A percentile compares a stretch with the other conserved stretches of the same genome.
Evolutionary conservation across 2,797 vertebrate species (phyloP).

Genomic region (Pseudomugil gertrudae): DNA sequence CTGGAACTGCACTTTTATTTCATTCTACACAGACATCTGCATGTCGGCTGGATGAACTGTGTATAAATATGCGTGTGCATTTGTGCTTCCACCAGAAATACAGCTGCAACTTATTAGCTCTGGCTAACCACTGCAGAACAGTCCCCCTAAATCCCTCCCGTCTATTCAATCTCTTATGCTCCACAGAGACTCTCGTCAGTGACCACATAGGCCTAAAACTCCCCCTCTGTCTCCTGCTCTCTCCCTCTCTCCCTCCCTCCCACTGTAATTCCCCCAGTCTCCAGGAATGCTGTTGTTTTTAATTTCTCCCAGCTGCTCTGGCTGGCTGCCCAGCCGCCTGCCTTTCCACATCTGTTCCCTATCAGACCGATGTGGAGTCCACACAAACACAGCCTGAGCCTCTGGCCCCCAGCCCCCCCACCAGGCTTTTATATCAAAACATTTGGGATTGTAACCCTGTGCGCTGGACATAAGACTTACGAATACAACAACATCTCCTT

Average conservation of each 20-base stretch:
- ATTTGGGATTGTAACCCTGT: constrained; percentile 82
- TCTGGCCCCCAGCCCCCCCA: constrained; percentile 70
- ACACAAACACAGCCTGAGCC: constrained; percentile 83
- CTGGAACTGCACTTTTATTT: constrained; percentile 36
- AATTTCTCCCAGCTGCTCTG: constrained; percentile 90
- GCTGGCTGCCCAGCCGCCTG: constrained; percentile 87
- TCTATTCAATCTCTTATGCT: constrained; percentile 66
- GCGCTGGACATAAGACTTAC: constrained; percentile 57
- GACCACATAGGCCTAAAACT: constrained; percentile 78
- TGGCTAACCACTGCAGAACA: constrained; percentile 70
- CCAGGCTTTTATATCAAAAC: constrained; percentile 86
- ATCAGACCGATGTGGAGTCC: constrained; percentile 83
- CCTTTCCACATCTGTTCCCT: constrained; percentile 92
- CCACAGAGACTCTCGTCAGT: constrained; percentile 71
- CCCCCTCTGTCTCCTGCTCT: constrained; percentile 66
- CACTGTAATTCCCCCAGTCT: constrained; percentile 87
- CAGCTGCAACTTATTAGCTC: constrained; percentile 76
- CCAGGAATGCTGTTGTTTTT: constrained; percentile 88
- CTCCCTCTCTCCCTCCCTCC: constrained; percentile 50
- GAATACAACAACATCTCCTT: constrained; percentile 31
- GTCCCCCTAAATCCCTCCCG: constrained; percentile 67
- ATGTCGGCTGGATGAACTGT: constrained; percentile 31
- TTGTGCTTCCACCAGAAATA: constrained; percentile 60
- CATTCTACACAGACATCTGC: constrained; percentile 28
- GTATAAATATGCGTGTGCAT: constrained; percentile 25